Percentiles rank a stretch among this genome's conserved stretches.
Conservation (phyloP, 2,113 vertebrate genomes). For the Daubentonia madagascariensis region DNA sequence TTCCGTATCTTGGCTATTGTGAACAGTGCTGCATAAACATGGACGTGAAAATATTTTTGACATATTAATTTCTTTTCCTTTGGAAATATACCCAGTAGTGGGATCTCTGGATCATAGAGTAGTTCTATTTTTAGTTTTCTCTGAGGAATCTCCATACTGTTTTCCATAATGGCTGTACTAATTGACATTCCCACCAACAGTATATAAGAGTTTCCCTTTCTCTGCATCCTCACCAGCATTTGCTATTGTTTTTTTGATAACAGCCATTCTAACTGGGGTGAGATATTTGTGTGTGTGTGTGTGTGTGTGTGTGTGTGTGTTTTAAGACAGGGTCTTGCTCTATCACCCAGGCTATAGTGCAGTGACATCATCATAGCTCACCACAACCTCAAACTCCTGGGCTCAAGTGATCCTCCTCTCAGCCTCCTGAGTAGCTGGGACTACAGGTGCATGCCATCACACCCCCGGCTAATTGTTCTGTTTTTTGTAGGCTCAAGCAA, state of each 20-base stretch:
- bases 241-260: background rate
- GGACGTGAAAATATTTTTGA: background rate
- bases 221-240: background rate
- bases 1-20: background rate
- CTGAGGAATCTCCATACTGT: background rate
- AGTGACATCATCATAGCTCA: background rate
- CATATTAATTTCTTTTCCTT: background rate
- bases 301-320: background rate
- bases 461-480: too few relatives aligned
- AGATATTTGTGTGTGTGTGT: too few relatives aligned
- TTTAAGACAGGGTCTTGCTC: background rate
- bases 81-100: background rate
- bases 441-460: too few relatives aligned
- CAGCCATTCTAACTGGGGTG: background rate
- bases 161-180: background rate
- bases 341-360: background rate
- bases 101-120: background rate
- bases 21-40: background rate
- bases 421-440: too few relatives aligned
- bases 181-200: background rate
- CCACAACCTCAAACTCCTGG: background rate
- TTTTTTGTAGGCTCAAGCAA: too few relatives aligned
- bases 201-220: background rate
- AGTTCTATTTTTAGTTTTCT: background rate
- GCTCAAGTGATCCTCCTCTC: background rate